These are phyloP conservation scores for Drosophila nigricruria DNA, from an alignment of 2,888 invertebrate genomes.

Conservation along the genomic window DNA sequence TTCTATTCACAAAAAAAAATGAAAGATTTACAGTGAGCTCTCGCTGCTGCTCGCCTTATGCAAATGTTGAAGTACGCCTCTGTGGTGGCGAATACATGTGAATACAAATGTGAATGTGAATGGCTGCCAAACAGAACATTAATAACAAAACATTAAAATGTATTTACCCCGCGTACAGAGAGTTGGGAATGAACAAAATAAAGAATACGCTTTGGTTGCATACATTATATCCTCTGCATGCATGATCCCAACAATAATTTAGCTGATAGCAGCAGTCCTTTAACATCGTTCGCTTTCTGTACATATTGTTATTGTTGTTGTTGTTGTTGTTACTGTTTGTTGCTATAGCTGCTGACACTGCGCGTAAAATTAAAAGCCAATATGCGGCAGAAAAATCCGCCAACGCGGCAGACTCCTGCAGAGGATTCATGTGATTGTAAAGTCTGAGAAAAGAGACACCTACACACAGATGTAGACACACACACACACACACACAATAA, in stretches of 20 bases:
- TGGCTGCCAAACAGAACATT: constrained; percentile 47
- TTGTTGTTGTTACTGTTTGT: constrained; percentile 21
- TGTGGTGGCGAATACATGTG: constrained; percentile 3
- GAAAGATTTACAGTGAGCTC: constrained; percentile 36
- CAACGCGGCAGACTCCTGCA: constrained; percentile 60
- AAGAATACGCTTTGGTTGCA: constrained; percentile 20
- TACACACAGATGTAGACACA: not conserved
- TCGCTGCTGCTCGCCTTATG: constrained; percentile 24
- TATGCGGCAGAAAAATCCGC: constrained; percentile 71
- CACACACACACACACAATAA: constrained; percentile 6
- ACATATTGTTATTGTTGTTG: constrained; percentile 1
- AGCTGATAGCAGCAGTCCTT: constrained; percentile 60
- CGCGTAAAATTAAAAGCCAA: constrained; percentile 76
- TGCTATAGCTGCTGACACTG: constrained; percentile 66
- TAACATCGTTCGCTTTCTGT: constrained; percentile 5
- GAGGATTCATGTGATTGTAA: constrained; percentile 28
- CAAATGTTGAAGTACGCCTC: constrained; percentile 12
- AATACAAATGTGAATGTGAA: constrained; percentile 17
- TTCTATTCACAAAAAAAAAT: constrained; percentile 6
- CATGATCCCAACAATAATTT: constrained; percentile 64
- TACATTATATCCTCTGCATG: constrained; percentile 46
- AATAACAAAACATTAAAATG: constrained; percentile 52
- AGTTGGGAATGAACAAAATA: constrained; percentile 1
- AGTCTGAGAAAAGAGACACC: constrained; percentile 24
- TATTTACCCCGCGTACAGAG: constrained; percentile 35